Base-by-base conservation (phyloP, 2,113 vertebrate species). In the Orthochromis malagaraziensis region DNA sequence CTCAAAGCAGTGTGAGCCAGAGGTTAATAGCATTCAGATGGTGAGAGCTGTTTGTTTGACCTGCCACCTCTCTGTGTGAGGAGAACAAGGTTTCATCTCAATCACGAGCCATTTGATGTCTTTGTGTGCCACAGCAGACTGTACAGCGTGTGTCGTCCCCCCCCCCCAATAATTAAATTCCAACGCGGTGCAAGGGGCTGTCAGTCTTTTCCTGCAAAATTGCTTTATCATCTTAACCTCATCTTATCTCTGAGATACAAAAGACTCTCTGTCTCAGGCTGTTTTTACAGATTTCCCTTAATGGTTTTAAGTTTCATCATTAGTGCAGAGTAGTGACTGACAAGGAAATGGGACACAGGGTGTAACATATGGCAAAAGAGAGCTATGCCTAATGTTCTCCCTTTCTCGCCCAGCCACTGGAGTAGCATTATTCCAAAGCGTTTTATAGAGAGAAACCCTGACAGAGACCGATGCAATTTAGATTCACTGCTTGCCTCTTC, bases 401-500 rank as follows among this genome's bases (percentile, higher is more conserved):
- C 82, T 83, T 85, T 90, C 65, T 57, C 5, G 1, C 63, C 11
- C 7, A 81, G 81, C 63, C 68, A 42, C 65, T 47, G 60, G 40
- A 77, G 85, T 24, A n/a, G 83, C 49, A 77, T 91, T 90, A 89
- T 87, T 91, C 75, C 81, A 86, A 77, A 75, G 49, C 29, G 33
- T 88, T 91, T 90, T 80, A 87, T 26, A 84, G 51, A 29, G 63
- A 45, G 45, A 85, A 40, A 84, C 55, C 87, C 55, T 51, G 54
- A 85, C 79, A 88, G 49, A 80, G 89, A 83, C 88, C 87, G 84
- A 65, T 86, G 86, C 81, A 88, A 90, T 95, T 94, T 87, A 86
- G 84, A 94, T 94, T 93, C 93, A 91, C 88, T 26, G 86, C 89
- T 90, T 5, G 81, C 55, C 88, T 92, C 73, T 82, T 91, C 91